Percentiles rank a stretch among this genome's conserved stretches.
Conservation (phyloP, 2,113 vertebrate species). For the Piliocolobus tephrosceles region DNA sequence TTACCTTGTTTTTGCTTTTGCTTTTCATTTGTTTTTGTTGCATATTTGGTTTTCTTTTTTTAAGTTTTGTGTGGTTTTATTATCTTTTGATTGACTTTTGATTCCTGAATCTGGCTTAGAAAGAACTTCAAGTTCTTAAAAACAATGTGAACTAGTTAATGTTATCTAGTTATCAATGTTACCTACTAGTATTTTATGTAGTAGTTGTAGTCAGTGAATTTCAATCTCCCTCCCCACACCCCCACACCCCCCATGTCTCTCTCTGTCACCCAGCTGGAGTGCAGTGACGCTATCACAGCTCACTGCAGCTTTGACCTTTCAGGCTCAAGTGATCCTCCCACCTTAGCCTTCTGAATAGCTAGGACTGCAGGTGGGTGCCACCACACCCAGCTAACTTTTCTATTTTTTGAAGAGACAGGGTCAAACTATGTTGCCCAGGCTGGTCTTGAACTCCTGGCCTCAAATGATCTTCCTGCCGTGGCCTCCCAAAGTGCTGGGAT, state of each 20-base stretch:
- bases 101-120: neutral
- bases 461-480: no score
- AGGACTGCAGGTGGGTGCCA: no score
- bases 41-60: neutral
- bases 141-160: neutral
- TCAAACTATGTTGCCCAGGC: no score
- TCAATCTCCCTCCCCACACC: neutral
- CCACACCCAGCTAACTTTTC: no score
- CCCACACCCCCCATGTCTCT: rapidly evolving
- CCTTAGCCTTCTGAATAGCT: no score
- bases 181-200: slow-evolving; percentile 11
- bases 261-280: no score
- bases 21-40: slow-evolving; percentile 36
- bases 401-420: no score
- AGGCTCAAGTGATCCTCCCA: no score
- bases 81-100: neutral
- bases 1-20: neutral
- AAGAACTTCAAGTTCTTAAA: neutral
- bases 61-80: neutral
- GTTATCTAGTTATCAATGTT: neutral
- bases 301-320: no score
- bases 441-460: no score
- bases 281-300: no score
- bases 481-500: no score
- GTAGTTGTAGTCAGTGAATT: neutral